phyloP scores from a whole-genome alignment of 2,113 vertebrate species.

The Protobothrops mucrosquamatus region DNA sequence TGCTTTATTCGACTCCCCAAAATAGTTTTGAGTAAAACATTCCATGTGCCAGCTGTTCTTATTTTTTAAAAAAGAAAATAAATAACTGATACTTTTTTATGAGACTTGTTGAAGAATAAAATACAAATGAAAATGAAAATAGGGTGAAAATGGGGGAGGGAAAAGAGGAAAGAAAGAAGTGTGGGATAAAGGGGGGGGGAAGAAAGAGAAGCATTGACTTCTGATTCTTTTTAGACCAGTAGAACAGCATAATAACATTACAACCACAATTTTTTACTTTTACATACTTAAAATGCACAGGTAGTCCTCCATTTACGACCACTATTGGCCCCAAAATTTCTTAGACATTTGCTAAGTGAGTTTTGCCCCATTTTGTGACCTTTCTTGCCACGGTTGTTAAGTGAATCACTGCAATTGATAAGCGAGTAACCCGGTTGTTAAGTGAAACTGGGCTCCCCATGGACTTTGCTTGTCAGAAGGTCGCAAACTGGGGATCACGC shows the following conservation, averaged over 20 bases:
- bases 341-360: neutral
- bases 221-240: neutral
- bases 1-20: neutral
- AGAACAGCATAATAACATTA: neutral
- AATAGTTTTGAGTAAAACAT: neutral
- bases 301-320: neutral
- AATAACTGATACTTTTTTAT: neutral
- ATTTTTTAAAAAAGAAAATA: neutral
- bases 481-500: too few relatives aligned
- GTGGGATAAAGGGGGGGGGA: accelerated
- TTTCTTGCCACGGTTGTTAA: neutral
- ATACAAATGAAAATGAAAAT: neutral
- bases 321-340: neutral
- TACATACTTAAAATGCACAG: neutral
- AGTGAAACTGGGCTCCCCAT: neutral
- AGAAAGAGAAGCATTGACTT: neutral
- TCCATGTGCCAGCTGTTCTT: neutral
- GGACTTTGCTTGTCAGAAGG: neutral
- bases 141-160: neutral
- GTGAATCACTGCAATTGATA: neutral
- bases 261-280: neutral
- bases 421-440: neutral
- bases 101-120: neutral
- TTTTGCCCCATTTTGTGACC: neutral
- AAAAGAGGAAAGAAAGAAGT: neutral